phyloP scores from a whole-genome alignment of 1,140 invertebrate species.

The Thalassaphorura encarpata region DNA sequence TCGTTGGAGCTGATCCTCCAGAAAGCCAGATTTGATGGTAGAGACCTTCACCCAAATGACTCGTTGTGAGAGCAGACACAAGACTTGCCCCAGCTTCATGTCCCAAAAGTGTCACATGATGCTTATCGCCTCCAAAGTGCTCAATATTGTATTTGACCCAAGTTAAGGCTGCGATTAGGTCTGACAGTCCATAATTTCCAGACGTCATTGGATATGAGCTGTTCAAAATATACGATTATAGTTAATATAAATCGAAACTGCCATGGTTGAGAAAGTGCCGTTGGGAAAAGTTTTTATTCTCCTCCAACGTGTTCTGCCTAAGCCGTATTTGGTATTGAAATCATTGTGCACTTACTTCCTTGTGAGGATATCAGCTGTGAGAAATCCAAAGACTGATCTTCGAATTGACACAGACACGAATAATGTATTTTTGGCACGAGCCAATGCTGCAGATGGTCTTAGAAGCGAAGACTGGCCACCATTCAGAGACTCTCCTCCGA shows the following conservation, averaged over 20 bases:
- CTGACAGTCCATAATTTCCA: conserved; percentile 76
- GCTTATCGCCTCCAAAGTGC: conserved; percentile 67
- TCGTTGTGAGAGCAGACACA: conserved; percentile 54
- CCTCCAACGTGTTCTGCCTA: no score
- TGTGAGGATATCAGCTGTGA: conserved; percentile 57
- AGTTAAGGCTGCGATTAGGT: conserved; percentile 60
- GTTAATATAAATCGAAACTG: no score
- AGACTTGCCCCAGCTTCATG: conserved; percentile 68
- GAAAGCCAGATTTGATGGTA: conserved; percentile 33
- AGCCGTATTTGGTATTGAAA: neutral
- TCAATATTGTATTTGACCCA: conserved; percentile 72
- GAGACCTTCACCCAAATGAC: conserved; percentile 39
- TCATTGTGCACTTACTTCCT: conserved; percentile 36
- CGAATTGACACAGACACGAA: conserved; percentile 73
- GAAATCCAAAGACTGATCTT: conserved; percentile 64
- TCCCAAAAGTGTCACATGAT: conserved; percentile 63
- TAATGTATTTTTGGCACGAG: conserved; percentile 62
- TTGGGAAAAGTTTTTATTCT: no score
- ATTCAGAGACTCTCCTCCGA: conserved; percentile 62
- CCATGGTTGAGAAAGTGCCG: no score
- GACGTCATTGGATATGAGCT: conserved; percentile 58
- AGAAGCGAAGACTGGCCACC: conserved; percentile 43
- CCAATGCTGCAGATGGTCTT: conserved; percentile 53
- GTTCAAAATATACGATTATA: no score
- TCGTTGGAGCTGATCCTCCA: conserved; percentile 15